phyloP scores from a whole-genome alignment of 2,113 vertebrate species.

The Urocitellus parryii region DNA sequence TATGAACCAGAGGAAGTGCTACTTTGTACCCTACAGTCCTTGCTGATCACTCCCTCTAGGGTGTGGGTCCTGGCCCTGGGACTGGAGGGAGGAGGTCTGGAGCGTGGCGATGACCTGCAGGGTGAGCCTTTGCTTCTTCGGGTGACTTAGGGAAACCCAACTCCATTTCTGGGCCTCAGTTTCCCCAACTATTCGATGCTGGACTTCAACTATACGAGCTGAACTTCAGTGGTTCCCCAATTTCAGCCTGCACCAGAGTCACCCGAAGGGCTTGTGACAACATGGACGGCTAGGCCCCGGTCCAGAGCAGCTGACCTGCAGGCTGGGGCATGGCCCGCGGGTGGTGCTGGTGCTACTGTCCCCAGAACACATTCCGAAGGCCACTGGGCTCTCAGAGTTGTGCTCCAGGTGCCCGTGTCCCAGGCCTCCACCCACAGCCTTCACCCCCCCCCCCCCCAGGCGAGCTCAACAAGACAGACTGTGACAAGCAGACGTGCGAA shows the following conservation, averaged over 20 bases:
- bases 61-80: background rate
- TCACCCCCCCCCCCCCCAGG: conserved; percentile 31
- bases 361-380: rapidly evolving
- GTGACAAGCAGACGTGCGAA: conserved; percentile 66
- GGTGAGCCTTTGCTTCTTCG: background rate
- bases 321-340: rapidly evolving
- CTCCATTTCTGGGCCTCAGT: background rate
- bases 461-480: conserved; percentile 65
- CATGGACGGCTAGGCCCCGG: rapidly evolving
- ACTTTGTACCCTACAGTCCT: background rate
- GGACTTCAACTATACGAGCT: background rate
- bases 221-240: too few relatives aligned
- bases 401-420: background rate
- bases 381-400: background rate
- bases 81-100: background rate
- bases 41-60: background rate
- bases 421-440: background rate
- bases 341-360: rapidly evolving
- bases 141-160: background rate
- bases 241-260: rapidly evolving
- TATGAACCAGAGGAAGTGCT: background rate
- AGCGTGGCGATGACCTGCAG: background rate
- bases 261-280: background rate
- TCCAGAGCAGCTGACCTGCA: background rate
- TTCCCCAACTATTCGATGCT: background rate